Evolutionary conservation across 2,797 vertebrate species (phyloP).

Genomic region (Sebastiscus albofasciatus): DNA sequence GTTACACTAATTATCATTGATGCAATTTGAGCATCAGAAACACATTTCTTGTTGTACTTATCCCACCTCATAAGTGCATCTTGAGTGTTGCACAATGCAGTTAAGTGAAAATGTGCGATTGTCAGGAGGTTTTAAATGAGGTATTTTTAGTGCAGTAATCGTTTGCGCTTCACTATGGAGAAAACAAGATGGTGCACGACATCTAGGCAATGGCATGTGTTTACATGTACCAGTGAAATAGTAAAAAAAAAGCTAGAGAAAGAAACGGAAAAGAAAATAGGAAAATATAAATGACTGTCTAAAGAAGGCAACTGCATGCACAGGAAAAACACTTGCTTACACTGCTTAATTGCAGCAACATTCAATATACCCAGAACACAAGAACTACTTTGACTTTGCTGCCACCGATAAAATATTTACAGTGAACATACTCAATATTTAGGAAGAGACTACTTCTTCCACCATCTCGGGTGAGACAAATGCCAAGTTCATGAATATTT

Average conservation of each 20-base stretch:
- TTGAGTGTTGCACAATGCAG: slow-evolving; percentile 31
- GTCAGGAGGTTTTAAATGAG: slow-evolving; percentile 36
- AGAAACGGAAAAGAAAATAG: slow-evolving; percentile 15
- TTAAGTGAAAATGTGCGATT: slow-evolving; percentile 24
- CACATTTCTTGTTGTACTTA: not conserved
- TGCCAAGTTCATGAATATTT: slow-evolving; percentile 45
- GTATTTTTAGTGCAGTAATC: slow-evolving; percentile 8
- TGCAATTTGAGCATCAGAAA: slow-evolving; percentile 28
- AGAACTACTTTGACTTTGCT: slow-evolving; percentile 14
- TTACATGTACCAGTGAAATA: slow-evolving; percentile 44
- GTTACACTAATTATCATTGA: slow-evolving; percentile 52
- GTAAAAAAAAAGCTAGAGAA: slow-evolving; percentile 45
- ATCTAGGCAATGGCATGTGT: slow-evolving; percentile 25
- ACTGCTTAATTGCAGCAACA: slow-evolving; percentile 22
- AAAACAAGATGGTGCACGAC: slow-evolving; percentile 7
- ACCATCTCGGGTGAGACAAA: slow-evolving; percentile 24
- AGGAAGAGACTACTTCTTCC: slow-evolving; percentile 8
- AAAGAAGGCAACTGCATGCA: not conserved
- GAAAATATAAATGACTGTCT: slow-evolving; percentile 22
- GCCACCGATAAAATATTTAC: slow-evolving; percentile 34
- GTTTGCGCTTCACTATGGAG: slow-evolving; percentile 11
- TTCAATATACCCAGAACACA: not conserved
- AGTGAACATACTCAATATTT: slow-evolving; percentile 52
- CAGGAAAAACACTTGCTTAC: not conserved
- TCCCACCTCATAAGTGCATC: slow-evolving; percentile 20